Conservation (phyloP, 2,797 vertebrate genomes). For the Vipera ursinii region DNA sequence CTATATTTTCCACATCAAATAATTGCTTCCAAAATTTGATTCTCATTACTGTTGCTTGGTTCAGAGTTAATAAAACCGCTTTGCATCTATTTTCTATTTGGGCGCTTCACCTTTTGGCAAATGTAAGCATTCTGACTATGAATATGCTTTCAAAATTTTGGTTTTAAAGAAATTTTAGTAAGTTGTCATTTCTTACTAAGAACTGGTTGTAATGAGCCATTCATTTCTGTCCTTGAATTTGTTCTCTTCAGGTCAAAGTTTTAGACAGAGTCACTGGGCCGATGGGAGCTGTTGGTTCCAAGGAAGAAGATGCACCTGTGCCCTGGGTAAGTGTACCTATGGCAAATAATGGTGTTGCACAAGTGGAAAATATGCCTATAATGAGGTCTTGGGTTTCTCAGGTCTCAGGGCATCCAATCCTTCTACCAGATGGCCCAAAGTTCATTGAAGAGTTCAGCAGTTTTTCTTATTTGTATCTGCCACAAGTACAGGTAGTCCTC, state of each 20-base stretch:
- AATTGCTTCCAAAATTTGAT: neutral
- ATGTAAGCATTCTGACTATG: neutral
- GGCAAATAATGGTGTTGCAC: neutral
- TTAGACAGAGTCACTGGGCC: conserved; percentile 36
- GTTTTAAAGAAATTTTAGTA: neutral
- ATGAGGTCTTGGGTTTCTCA: neutral
- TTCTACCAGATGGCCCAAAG: neutral
- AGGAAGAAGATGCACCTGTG: conserved; percentile 33
- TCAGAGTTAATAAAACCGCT: neutral
- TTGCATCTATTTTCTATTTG: neutral
- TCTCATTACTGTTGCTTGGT: neutral
- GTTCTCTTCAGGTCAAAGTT: conserved; percentile 35
- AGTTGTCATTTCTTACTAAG: neutral
- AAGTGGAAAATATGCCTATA: neutral
- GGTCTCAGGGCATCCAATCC: neutral
- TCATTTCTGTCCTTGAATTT: neutral
- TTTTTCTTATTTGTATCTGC: neutral
- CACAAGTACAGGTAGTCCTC: neutral
- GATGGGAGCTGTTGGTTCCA: neutral
- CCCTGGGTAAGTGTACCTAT: conserved; percentile 54
- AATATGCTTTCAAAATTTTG: neutral
- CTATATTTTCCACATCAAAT: neutral
- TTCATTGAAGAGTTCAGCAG: neutral
- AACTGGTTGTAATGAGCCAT: neutral
- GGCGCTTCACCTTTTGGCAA: neutral